phyloP scores from a whole-genome alignment of 1,140 invertebrate genomes.

The Andricus grossulariae region DNA sequence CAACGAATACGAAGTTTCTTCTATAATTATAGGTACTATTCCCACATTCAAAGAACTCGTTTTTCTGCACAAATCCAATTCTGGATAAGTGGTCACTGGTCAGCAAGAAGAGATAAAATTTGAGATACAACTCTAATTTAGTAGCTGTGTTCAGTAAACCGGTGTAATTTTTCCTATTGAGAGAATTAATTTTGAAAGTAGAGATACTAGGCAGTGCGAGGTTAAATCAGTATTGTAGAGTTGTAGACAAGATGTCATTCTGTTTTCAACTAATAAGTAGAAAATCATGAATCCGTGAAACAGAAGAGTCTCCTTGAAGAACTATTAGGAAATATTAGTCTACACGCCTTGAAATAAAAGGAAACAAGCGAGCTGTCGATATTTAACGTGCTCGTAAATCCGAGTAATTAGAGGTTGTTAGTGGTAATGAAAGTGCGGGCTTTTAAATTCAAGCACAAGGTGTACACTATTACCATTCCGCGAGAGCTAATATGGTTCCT shows the following conservation, averaged over 20 bases:
- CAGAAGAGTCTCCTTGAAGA: slow-evolving; percentile 48
- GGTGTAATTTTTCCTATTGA: slow-evolving; percentile 11
- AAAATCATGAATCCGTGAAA: background rate
- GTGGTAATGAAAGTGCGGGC: slow-evolving; percentile 40
- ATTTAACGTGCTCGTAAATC: slow-evolving; percentile 60
- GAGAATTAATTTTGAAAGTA: background rate
- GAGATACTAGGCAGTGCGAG: too few species aligned
- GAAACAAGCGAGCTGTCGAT: slow-evolving; percentile 44
- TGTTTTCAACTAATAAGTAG: too few species aligned
- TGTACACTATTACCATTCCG: background rate
- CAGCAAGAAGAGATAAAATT: slow-evolving; percentile 26
- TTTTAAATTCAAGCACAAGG: slow-evolving; percentile 18
- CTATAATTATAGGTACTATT: slow-evolving; percentile 22
- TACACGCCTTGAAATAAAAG: slow-evolving; percentile 35
- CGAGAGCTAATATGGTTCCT: slow-evolving; percentile 15
- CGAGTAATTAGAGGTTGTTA: slow-evolving; percentile 60
- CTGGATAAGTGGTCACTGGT: slow-evolving; percentile 25
- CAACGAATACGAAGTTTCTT: slow-evolving; percentile 21
- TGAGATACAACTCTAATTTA: slow-evolving; percentile 20
- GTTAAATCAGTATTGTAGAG: too few species aligned
- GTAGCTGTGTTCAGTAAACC: slow-evolving; percentile 1
- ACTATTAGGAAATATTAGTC: slow-evolving; percentile 35
- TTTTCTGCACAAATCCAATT: slow-evolving; percentile 27
- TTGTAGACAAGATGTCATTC: too few species aligned
- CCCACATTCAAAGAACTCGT: slow-evolving; percentile 26